phyloP scores from a whole-genome alignment of 1,140 invertebrate species.

The Drosophila yakuba region DNA sequence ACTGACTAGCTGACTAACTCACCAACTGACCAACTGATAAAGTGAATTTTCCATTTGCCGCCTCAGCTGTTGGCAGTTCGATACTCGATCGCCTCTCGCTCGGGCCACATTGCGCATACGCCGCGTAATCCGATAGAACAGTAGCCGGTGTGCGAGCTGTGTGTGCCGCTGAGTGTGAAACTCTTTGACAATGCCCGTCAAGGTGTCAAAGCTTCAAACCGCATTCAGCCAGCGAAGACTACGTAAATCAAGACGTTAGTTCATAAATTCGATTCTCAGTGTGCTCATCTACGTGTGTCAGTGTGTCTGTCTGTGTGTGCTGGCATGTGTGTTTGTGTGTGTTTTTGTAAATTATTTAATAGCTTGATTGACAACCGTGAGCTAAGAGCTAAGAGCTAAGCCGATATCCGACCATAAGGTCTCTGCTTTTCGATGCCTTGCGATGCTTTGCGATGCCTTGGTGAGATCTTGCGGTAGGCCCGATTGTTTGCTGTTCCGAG shows the following conservation, averaged over 20 bases:
- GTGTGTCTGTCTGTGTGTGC: neutral
- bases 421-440: neutral
- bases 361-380: constrained; percentile 5
- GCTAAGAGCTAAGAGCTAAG: constrained; percentile 18
- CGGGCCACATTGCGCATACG: constrained; percentile 59
- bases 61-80: constrained; percentile 1
- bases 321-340: constrained; percentile 10
- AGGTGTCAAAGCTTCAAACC: constrained; percentile 59
- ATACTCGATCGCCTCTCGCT: constrained; percentile 8
- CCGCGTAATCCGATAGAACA: constrained; percentile 53
- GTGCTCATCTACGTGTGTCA: neutral
- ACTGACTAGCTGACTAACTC: neutral
- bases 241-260: constrained; percentile 65
- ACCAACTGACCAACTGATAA: constrained; percentile 39
- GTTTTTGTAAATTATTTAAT: constrained; percentile 5
- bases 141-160: constrained; percentile 3
- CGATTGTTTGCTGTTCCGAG: constrained; percentile 29
- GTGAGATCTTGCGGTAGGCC: constrained; percentile 47
- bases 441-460: constrained; percentile 25
- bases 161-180: constrained; percentile 33
- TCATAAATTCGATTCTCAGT: constrained; percentile 45
- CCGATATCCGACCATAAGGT: constrained; percentile 49
- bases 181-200: constrained; percentile 59
- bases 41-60: constrained; percentile 26
- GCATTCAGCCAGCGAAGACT: constrained; percentile 65